A percentile compares a stretch with the other conserved stretches of the same genome.
These are phyloP conservation scores for Coptotermes formosanus DNA, from an alignment of 1,140 invertebrate species.

Conservation along the genomic window DNA sequence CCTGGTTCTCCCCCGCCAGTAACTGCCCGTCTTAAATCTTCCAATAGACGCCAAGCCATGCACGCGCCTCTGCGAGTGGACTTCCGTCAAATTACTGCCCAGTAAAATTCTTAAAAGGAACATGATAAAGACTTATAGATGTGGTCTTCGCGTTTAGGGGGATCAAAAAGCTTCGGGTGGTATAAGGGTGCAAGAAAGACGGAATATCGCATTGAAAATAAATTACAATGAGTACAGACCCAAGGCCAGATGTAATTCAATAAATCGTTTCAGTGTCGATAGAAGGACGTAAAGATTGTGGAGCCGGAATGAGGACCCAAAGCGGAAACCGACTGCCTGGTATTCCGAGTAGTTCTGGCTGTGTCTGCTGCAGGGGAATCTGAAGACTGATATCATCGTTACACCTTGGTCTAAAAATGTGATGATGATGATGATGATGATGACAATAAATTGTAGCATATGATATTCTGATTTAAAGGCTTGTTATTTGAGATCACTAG, in stretches of 20 bases:
- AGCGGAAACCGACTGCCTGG: too few relatives aligned
- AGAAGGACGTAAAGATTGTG: too few relatives aligned
- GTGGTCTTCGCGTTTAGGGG: neutral
- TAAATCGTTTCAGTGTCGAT: neutral
- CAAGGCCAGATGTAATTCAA: neutral
- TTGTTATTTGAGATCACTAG: too few relatives aligned
- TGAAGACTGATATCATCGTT: too few relatives aligned
- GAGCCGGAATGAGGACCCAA: too few relatives aligned
- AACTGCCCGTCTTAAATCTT: neutral
- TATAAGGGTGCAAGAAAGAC: neutral
- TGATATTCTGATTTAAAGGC: too few relatives aligned
- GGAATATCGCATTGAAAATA: neutral
- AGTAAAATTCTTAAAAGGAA: constrained; percentile 6
- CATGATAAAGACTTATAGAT: neutral
- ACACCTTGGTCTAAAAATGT: too few relatives aligned
- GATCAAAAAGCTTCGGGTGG: neutral
- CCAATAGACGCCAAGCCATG: neutral
- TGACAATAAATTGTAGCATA: too few relatives aligned
- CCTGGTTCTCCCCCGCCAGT: neutral
- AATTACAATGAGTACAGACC: neutral
- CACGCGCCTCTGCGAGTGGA: neutral
- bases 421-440: too few relatives aligned
- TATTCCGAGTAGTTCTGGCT: too few relatives aligned
- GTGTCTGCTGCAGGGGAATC: too few relatives aligned
- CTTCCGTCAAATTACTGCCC: neutral